Base-by-base conservation (phyloP, 2,888 invertebrate genomes). In the Toxonevra muliebris region DNA sequence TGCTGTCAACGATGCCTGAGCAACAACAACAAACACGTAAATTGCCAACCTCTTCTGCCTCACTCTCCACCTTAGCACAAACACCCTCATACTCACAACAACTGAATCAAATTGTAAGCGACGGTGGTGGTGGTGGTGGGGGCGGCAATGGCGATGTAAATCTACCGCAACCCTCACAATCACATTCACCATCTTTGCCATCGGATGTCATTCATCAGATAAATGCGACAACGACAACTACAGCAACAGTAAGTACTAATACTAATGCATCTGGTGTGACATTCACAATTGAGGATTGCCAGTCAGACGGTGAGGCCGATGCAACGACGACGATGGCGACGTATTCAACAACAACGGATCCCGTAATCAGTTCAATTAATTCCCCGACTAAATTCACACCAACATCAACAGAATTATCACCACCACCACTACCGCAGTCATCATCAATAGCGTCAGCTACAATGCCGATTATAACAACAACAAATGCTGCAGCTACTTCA, bases 331-430 rank as follows among this genome's bases (percentile, higher is more conserved):
- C 15, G 15, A 10, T 30, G 30, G 7, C 58, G 9, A 42, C 9
- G 5, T 30, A n/a, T 52, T 40, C 59, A 52, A 53, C 42, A 52
- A 42, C 69, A 52, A 30, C n/a, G 9, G 58, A 59, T 43, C 73
- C 76, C 65, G 67, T 73, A 76, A 77, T 76, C 74, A 75, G 73
- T 69, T 75, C 77, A 72, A 76, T 76, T 75, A 76, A 75, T 66
- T 74, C 76, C 57, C 73, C 68, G 55, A 43, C 65, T n/a, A 65
- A 63, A 54, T 62, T 65, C 41, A 60, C 52, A 60, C 65, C 68
- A 62, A 61, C 65, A 62, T 66, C 66, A 65, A 65, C 71, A 63
- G 48, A 61, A 45, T 61, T 63, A 59, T 52, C 67, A 66, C 65
- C 65, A 69, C 61, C 69, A 54, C 65, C 70, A 45, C 30, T 73